Conservation (phyloP, 2,113 vertebrate genomes). For the Pelvicachromis taeniatus region DNA sequence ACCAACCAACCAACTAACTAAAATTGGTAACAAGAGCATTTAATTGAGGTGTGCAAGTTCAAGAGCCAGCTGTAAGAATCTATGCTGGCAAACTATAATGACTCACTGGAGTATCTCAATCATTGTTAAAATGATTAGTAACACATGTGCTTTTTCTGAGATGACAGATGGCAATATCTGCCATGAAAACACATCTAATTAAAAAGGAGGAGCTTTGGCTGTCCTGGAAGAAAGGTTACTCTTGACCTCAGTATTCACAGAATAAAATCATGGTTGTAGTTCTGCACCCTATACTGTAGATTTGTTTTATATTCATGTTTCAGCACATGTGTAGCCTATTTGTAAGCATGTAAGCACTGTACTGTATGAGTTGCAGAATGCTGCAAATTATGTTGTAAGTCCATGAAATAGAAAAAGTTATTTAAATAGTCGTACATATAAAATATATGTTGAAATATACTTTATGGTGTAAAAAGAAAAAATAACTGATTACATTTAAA, state of each 20-base stretch:
- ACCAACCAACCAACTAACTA: too few relatives aligned
- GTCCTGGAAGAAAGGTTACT: background rate
- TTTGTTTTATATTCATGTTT: background rate
- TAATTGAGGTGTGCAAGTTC: background rate
- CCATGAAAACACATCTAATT: background rate
- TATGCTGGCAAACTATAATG: background rate
- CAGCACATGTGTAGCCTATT: background rate
- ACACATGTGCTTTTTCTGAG: background rate
- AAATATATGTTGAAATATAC: background rate
- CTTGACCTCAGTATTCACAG: background rate
- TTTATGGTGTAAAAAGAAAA: background rate
- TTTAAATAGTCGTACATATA: slow-evolving; percentile 31
- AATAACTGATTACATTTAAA: background rate
- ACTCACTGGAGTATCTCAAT: background rate
- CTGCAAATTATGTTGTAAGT: background rate
- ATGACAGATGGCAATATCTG: background rate
- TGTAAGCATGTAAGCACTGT: background rate
- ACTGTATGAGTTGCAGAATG: background rate
- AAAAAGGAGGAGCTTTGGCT: background rate
- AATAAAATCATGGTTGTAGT: background rate
- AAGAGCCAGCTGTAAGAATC: background rate
- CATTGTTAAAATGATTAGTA: background rate
- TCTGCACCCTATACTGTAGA: background rate
- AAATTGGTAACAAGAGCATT: background rate
- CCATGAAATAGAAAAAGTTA: background rate